Percentiles rank a stretch among this genome's conserved stretches.
phyloP scores from a whole-genome alignment of 2,797 vertebrate genomes.

The Microctenopoma lineatum region DNA sequence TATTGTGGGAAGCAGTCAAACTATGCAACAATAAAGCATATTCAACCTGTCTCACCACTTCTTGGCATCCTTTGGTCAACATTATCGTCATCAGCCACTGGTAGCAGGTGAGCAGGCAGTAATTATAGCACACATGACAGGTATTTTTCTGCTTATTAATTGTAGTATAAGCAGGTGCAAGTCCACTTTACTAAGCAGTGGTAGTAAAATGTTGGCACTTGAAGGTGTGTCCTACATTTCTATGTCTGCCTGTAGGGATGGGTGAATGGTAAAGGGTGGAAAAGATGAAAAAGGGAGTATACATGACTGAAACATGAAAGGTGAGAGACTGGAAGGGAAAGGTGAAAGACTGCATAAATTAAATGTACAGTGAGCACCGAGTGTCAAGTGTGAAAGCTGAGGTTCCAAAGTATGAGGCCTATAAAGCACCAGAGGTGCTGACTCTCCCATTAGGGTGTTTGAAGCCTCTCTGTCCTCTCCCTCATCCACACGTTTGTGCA shows the following conservation, averaged over 20 bases:
- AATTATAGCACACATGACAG: constrained; percentile 64
- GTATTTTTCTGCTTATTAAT: constrained; percentile 74
- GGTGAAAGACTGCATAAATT: constrained; percentile 36
- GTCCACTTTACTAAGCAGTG: constrained; percentile 57
- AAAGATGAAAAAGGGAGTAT: background rate
- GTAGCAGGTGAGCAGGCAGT: constrained; percentile 45
- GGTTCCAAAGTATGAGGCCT: constrained; percentile 59
- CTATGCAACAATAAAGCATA: background rate
- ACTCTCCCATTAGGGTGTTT: constrained; percentile 65
- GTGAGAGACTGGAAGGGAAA: background rate
- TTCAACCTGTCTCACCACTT: constrained; percentile 4
- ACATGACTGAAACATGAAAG: background rate
- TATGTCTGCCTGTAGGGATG: constrained; percentile 5
- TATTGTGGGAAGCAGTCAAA: background rate
- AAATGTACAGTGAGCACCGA: constrained; percentile 7
- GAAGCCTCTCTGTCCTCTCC: constrained; percentile 57
- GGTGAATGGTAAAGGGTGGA: constrained; percentile 17
- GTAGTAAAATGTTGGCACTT: constrained; percentile 43
- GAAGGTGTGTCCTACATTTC: constrained; percentile 34
- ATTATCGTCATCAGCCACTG: constrained; percentile 29
- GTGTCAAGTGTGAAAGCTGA: constrained; percentile 53
- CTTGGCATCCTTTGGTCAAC: constrained; percentile 20
- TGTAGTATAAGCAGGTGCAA: constrained; percentile 58
- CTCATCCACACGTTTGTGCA: constrained; percentile 55
- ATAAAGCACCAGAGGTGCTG: constrained; percentile 75